Evolutionary conservation across 2,113 vertebrate genomes (phyloP).

Genomic region (Malurus melanocephalus): DNA sequence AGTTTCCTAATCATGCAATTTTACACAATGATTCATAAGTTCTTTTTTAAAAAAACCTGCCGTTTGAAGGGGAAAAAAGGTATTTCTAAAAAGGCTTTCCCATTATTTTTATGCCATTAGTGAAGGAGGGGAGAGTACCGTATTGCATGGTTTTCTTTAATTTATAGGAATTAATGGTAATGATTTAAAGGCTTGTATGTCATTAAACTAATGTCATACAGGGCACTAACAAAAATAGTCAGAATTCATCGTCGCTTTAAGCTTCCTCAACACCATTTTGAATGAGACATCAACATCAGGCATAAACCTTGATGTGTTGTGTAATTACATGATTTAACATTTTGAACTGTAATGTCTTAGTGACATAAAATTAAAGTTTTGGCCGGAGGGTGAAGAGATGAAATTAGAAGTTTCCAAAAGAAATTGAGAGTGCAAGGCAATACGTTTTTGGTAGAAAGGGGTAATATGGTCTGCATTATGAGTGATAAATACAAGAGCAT

Average conservation of each 20-base stretch:
- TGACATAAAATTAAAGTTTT: conserved; percentile 63
- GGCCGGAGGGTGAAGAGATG: conserved; percentile 34
- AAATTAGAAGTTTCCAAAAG: conserved; percentile 55
- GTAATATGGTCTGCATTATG: background rate
- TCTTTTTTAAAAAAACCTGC: background rate
- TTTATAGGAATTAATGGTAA: background rate
- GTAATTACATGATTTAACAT: conserved; percentile 55
- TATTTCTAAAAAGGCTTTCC: background rate
- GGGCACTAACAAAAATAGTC: background rate
- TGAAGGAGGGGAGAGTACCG: background rate
- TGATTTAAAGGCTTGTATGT: background rate
- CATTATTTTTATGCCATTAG: background rate
- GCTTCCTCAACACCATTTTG: conserved; percentile 11
- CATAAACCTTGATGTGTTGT: conserved; percentile 30
- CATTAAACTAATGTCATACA: background rate
- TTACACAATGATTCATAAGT: background rate
- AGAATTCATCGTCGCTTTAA: conserved; percentile 21
- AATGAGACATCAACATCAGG: conserved; percentile 6
- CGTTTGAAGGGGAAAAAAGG: background rate
- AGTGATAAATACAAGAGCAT: background rate
- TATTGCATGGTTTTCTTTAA: background rate
- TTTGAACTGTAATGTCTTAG: conserved; percentile 63
- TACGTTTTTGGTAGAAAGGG: background rate
- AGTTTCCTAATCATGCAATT: background rate
- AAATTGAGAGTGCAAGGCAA: conserved; percentile 39